Evolutionary conservation across 2,888 invertebrate species (phyloP), one percentile per base, ranked within the genome.

Genomic region (Chrysolina americana): DNA sequence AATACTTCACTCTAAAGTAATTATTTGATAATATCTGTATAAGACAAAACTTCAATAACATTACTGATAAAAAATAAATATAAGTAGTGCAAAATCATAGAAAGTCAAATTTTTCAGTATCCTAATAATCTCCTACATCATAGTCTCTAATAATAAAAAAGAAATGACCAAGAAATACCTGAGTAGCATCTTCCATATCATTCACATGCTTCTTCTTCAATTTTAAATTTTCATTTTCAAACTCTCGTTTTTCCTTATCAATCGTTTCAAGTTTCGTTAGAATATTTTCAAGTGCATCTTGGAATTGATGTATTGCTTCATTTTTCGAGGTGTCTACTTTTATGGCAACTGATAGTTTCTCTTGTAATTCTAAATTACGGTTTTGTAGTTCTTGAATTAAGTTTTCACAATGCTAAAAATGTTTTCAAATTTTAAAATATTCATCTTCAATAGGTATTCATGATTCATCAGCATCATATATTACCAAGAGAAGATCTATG

Each of bases 311-410:
- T 70, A 96, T 92, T 0, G 94, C 92, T 0, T 89, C 87, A 81
- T 95, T 95, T 84, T 96, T 96, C 0, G 93, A 91, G 71, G 92
- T 91, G 86, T 96, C 95, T 0, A 95, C 93, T 86, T 92, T 91
- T 6, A 95, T 86, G 0, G 95, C 95, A 0, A 95, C 94, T 0
- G 95, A 94, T 41, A 96, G 86, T 81, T 93, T 93, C 85, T 96
- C 94, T 85, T 95, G 94, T 80, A 94, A 92, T 80, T 95, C 95
- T 36, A 95, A 87, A 66, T 94, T 87, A 79, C 92, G 92, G 80
- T 91, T 91, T 85, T 96, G 95, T 1, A 95, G 87, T 68, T 93
- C 91, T 82, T 93, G 93, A 68, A 96, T 94, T 81, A 94, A 89
- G 74, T 92, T 90, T 87, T 96, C 96, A 81, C 94, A 94, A 83